These are phyloP conservation scores for Drosophila ambigua DNA, from an alignment of 1,140 invertebrate genomes.

Conservation along the genomic window DNA sequence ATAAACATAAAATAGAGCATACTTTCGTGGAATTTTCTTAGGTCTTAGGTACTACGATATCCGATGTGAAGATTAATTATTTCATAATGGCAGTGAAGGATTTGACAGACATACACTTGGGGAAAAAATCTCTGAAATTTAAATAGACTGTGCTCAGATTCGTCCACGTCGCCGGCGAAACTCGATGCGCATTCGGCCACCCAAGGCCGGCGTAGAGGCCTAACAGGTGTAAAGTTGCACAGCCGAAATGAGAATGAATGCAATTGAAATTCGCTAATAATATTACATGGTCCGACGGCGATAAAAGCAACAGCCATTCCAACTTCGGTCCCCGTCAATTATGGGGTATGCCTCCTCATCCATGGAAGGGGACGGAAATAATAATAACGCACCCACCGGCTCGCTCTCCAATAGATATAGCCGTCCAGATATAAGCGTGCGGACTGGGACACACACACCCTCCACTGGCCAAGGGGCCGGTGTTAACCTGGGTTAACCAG, in stretches of 20 bases:
- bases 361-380: not conserved
- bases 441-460: not conserved
- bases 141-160: not conserved
- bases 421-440: conserved; percentile 20
- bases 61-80: too few relatives aligned
- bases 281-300: conserved; percentile 33
- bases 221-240: conserved; percentile 29
- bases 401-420: conserved; percentile 15
- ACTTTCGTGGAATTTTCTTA: not conserved
- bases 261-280: conserved; percentile 53
- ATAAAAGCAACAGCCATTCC: conserved; percentile 24
- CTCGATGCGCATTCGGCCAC: not conserved
- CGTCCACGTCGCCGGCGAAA: conserved; percentile 17
- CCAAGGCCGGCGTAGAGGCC: conserved; percentile 1
- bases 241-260: conserved; percentile 47
- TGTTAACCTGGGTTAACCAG: conserved; percentile 30
- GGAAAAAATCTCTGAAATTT: too few relatives aligned
- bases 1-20: conserved; percentile 4
- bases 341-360: conserved; percentile 18
- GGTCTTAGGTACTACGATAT: too few relatives aligned
- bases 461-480: not conserved
- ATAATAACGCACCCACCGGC: too few relatives aligned
- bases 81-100: too few relatives aligned
- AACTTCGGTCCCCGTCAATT: conserved; percentile 29
- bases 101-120: too few relatives aligned